Conservation (phyloP, 64 coral and sea anemone genomes). For the Stylophora pistillata region DNA sequence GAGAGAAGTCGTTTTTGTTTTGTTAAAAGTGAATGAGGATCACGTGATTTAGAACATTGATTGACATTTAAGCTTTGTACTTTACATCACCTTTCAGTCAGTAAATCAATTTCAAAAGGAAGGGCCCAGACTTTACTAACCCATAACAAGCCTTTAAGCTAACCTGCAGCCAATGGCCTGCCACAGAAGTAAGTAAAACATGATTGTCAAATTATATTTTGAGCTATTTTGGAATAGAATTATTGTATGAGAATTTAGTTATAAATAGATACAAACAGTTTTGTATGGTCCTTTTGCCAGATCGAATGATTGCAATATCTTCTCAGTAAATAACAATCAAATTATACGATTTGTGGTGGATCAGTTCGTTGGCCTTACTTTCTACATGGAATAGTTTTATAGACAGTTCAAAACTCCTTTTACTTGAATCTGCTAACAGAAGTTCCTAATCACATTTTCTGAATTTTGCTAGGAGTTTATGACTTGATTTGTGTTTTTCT, state of each 20-base stretch:
- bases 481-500: too few relatives aligned
- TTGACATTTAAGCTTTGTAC: background rate
- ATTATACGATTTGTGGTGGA: background rate
- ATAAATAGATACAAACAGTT: background rate
- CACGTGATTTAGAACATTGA: slow-evolving; percentile 1
- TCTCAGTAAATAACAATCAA: background rate
- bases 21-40: background rate
- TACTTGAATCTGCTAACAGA: too few relatives aligned
- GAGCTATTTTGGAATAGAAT: background rate
- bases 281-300: background rate
- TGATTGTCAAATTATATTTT: background rate
- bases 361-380: background rate
- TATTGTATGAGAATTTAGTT: background rate
- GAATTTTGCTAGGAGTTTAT: too few relatives aligned
- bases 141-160: background rate
- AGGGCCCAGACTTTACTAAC: background rate
- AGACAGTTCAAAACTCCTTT: too few relatives aligned
- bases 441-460: too few relatives aligned
- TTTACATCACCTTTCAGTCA: background rate
- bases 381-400: background rate
- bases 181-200: background rate
- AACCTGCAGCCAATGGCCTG: background rate
- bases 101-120: background rate
- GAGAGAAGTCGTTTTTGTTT: background rate
- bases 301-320: background rate